These are phyloP conservation scores for Caranx ignobilis DNA, from an alignment of 2,113 vertebrate genomes.

Conservation along the genomic window DNA sequence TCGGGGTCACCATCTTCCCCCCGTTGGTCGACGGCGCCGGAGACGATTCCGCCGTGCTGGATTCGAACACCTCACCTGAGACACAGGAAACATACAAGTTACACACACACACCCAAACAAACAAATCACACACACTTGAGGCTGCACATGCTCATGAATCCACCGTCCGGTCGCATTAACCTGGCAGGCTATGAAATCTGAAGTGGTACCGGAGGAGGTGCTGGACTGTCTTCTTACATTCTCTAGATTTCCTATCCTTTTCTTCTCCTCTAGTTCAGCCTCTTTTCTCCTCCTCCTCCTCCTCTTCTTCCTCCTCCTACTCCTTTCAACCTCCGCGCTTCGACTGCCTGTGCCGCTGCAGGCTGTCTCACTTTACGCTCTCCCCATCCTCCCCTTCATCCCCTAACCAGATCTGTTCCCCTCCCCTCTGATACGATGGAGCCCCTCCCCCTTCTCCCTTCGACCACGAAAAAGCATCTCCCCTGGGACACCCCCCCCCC, in stretches of 20 bases:
- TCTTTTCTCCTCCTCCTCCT: constrained; percentile 12
- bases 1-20: constrained; percentile 88
- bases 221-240: constrained; percentile 65
- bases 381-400: constrained; percentile 56
- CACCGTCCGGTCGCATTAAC: constrained; percentile 38
- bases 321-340: constrained; percentile 56
- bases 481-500: constrained; percentile 70
- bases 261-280: constrained; percentile 57
- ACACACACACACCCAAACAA: constrained; percentile 20
- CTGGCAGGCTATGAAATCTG: constrained; percentile 32
- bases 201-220: constrained; percentile 40
- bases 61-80: constrained; percentile 89
- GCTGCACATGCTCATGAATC: constrained; percentile 34
- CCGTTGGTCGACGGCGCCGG: constrained; percentile 77
- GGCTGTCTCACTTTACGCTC: constrained; percentile 76
- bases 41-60: constrained; percentile 72
- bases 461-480: constrained; percentile 72
- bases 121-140: constrained; percentile 18
- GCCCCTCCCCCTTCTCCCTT: constrained; percentile 71
- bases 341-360: constrained; percentile 75
- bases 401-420: constrained; percentile 53
- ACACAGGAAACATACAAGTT: constrained; percentile 28
- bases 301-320: constrained; percentile 34
- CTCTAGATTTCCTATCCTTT: constrained; percentile 52
- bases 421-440: constrained; percentile 57